Evolutionary conservation across 2,888 invertebrate species (phyloP).

Genomic region (Falcaria lacertinaria): DNA sequence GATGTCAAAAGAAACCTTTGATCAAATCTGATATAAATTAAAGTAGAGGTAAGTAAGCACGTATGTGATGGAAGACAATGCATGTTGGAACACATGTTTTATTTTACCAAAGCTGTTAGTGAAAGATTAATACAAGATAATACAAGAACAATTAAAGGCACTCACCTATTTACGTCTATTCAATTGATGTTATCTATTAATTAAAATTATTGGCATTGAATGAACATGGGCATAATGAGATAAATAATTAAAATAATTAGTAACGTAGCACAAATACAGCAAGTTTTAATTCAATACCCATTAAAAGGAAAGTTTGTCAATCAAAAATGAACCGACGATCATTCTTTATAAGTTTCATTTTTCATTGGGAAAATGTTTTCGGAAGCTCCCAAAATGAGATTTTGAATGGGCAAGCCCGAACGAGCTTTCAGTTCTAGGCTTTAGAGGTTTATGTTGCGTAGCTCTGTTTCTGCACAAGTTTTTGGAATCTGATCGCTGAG

Average conservation of each 20-base stretch:
- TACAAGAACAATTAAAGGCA: too few relatives aligned
- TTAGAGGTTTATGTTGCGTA: constrained; percentile 51
- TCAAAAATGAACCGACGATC: constrained; percentile 58
- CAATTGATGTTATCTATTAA: constrained; percentile 23
- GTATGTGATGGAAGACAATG: too few relatives aligned
- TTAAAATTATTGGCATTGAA: constrained; percentile 57
- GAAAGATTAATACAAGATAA: too few relatives aligned
- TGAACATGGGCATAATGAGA: constrained; percentile 62
- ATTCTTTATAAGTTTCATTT: constrained; percentile 59
- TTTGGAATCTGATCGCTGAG: constrained; percentile 57
- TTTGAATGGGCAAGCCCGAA: constrained; percentile 39
- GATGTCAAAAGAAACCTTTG: too few relatives aligned
- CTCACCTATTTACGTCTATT: neutral
- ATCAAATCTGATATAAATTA: too few relatives aligned
- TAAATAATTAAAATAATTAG: constrained; percentile 76
- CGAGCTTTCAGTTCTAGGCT: constrained; percentile 37
- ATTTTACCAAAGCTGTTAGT: too few relatives aligned
- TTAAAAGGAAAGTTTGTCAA: constrained; percentile 47
- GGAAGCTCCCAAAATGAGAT: constrained; percentile 69
- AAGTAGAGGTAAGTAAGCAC: too few relatives aligned
- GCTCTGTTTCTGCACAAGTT: constrained; percentile 51
- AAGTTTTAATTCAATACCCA: constrained; percentile 76
- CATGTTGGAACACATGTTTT: too few relatives aligned
- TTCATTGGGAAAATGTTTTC: constrained; percentile 63
- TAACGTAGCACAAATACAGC: constrained; percentile 68